These are phyloP conservation scores for Atta colombica DNA, from an alignment of 1,140 invertebrate species.

Conservation along the genomic window DNA sequence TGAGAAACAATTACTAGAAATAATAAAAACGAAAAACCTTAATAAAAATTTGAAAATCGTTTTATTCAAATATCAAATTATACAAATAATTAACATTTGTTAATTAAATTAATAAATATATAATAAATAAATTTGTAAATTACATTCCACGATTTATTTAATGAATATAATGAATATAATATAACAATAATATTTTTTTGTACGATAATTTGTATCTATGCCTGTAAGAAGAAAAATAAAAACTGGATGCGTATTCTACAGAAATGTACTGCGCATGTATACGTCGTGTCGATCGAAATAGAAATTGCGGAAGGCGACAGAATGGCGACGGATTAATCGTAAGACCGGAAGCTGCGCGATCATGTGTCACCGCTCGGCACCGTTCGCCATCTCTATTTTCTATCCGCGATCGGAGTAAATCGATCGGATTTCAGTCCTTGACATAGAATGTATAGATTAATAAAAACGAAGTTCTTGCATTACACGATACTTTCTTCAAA, in stretches of 20 bases:
- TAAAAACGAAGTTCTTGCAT: not conserved
- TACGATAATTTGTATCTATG: not conserved
- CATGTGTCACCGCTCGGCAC: slow-evolving; percentile 30
- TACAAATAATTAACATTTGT: not conserved
- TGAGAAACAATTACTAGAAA: not conserved
- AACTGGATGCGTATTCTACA: not conserved
- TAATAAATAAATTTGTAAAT: not conserved
- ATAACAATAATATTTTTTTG: not conserved
- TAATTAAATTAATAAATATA: too few species aligned
- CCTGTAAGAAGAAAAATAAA: not conserved
- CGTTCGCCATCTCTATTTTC: slow-evolving; percentile 16
- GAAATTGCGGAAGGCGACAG: slow-evolving; percentile 45
- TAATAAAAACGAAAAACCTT: not conserved
- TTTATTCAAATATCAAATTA: not conserved
- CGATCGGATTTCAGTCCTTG: slow-evolving; percentile 57
- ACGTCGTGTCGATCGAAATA: slow-evolving; percentile 7
- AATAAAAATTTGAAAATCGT: not conserved
- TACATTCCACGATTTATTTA: not conserved
- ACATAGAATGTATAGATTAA: slow-evolving; percentile 15
- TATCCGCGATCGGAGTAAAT: not conserved
- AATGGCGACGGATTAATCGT: slow-evolving; percentile 29
- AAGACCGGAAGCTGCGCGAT: slow-evolving; percentile 41
- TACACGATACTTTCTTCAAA: not conserved
- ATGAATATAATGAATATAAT: not conserved
- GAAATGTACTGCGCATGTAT: not conserved